phyloP scores from a whole-genome alignment of 1,140 invertebrate genomes.

The Theocolax elegans region DNA sequence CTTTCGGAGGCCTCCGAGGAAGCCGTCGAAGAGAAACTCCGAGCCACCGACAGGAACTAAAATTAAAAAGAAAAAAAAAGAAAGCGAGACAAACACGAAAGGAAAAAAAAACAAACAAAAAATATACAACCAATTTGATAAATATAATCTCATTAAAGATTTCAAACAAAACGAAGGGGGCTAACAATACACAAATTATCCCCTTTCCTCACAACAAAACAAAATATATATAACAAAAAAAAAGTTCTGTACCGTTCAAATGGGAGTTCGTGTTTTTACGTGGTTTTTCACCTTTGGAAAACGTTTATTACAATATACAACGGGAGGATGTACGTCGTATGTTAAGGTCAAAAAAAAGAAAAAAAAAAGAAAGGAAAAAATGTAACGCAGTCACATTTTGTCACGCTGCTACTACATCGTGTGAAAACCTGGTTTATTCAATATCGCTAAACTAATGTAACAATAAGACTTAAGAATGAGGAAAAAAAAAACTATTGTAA shows the following conservation, averaged over 20 bases:
- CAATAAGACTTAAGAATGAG: slow-evolving; percentile 63
- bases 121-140: slow-evolving; percentile 54
- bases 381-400: slow-evolving; percentile 53
- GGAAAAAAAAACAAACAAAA: slow-evolving; percentile 35
- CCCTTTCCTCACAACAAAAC: slow-evolving; percentile 59
- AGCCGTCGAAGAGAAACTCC: slow-evolving; percentile 91
- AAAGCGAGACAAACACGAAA: too few relatives aligned
- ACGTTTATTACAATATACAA: slow-evolving; percentile 55
- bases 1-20: slow-evolving; percentile 90
- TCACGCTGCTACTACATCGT: slow-evolving; percentile 60
- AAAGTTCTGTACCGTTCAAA: slow-evolving; percentile 61
- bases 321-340: slow-evolving; percentile 35
- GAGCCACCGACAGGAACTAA: slow-evolving; percentile 93
- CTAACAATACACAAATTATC: slow-evolving; percentile 59
- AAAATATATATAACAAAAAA: too few relatives aligned
- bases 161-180: slow-evolving; percentile 59
- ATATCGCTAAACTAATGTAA: slow-evolving; percentile 55
- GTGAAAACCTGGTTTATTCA: slow-evolving; percentile 51
- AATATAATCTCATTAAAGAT: slow-evolving; percentile 51
- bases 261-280: slow-evolving; percentile 64
- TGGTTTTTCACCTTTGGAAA: slow-evolving; percentile 65
- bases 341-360: slow-evolving; percentile 41
- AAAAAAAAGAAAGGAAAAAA: too few relatives aligned
- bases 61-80: slow-evolving; percentile 27
- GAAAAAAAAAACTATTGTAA: slow-evolving; percentile 66